Conservation (phyloP, 2,113 vertebrate genomes). For the Apteryx owenii region DNA sequence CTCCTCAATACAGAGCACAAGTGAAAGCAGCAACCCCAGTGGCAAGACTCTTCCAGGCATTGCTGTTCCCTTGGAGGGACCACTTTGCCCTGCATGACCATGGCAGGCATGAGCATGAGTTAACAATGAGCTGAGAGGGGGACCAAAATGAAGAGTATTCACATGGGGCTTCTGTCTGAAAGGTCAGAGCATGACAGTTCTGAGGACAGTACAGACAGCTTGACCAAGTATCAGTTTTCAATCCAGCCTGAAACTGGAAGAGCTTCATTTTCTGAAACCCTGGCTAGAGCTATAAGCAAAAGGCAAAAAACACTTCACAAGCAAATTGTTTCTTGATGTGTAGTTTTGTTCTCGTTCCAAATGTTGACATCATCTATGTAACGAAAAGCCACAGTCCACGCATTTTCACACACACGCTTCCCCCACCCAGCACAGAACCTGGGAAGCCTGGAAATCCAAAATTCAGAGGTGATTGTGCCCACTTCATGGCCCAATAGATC, state of each 20-base stretch:
- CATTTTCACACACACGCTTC: neutral
- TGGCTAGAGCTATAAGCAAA: neutral
- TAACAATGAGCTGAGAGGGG: neutral
- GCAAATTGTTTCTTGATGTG: neutral
- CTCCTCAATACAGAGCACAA: neutral
- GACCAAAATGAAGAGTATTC: neutral
- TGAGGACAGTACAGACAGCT: neutral
- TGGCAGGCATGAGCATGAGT: neutral
- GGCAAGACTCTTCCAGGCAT: neutral
- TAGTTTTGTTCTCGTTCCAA: neutral
- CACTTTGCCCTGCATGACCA: neutral
- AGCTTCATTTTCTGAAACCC: neutral
- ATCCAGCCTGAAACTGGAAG: neutral
- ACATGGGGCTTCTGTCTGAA: neutral
- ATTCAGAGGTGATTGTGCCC: neutral
- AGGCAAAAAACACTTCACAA: neutral
- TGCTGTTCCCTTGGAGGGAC: neutral
- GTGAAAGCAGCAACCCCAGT: neutral
- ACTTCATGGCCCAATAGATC: neutral
- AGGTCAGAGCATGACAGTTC: neutral
- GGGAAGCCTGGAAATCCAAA: neutral
- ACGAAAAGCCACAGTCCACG: neutral
- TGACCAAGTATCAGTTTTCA: rapidly evolving
- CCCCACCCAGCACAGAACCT: neutral
- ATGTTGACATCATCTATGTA: neutral